Evolutionary conservation across 2,888 invertebrate genomes (phyloP), one percentile per base, ranked within the genome.

Genomic region (Ashinkailepas kermadecensis): DNA sequence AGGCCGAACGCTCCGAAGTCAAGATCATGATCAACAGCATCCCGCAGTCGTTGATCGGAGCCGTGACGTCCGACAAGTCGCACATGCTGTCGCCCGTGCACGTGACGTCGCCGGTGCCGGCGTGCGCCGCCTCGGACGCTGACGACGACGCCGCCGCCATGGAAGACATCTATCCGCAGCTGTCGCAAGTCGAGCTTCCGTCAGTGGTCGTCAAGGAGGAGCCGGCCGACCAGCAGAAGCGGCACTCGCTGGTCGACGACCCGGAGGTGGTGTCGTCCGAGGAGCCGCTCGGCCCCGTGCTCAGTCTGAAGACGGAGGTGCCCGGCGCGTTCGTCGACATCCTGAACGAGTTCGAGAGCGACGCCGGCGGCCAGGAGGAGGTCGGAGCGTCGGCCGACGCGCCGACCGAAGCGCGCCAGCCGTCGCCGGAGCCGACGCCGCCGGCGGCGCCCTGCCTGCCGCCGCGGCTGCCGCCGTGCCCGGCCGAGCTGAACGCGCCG

Each of bases 21-120:
- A 79, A 57, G 12, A 79, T 79, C 79, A 59, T 57, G 58, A 79
- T 79, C 58, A 59, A 79, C 79, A 79, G 79, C 58, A 59, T 79
- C 58, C 79, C 79, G 7, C 23, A 79, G 23, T 25, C 58, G 79
- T 58, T 74, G 74, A 21, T 70, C 57, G 78, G 57, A 7, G 58
- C 78, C 57, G 57, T 57, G 58, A 23, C 58, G 13, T 79, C 79
- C 13, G 12, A 57, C 58, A 58, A 23, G 79, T 79, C 79, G 79
- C 79, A 74, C 56, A 54, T 74, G 74, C 74, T 74, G 74, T 54
- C 74, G 21, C 74, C 74, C 23, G 74, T 74, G 18, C 74, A 18
- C 58, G 58, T 59, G n/a, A 57, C 79, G 58, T 79, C 79, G 13
- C 79, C 58, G 79, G 58, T 79, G 58, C 12, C 58, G 58, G 58